Conservation (phyloP, 2,888 invertebrate genomes). For the Oconnorella tubifera region DNA sequence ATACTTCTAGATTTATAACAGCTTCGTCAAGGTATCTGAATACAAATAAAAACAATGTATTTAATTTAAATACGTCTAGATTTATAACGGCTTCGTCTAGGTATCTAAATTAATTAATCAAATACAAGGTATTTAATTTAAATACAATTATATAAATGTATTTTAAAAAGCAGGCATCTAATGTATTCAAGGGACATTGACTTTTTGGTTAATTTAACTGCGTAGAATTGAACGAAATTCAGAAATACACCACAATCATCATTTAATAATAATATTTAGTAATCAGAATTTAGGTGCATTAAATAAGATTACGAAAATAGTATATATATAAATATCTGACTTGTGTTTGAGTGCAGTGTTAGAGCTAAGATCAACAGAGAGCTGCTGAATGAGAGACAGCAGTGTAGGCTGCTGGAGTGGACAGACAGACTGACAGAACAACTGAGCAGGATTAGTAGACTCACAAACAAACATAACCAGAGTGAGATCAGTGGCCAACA, state of each 20-base stretch:
- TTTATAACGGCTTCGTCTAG: conserved; percentile 13
- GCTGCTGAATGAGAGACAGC: conserved; percentile 86
- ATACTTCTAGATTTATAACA: background rate
- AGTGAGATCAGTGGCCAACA: conserved; percentile 81
- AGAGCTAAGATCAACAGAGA: conserved; percentile 80
- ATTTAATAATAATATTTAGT: background rate
- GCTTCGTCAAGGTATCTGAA: conserved; percentile 14
- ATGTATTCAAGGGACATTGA: no score
- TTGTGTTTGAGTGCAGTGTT: conserved; percentile 78
- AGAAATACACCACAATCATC: no score
- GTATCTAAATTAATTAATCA: background rate
- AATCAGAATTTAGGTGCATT: no score
- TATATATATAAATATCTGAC: no score
- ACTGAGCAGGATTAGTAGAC: conserved; percentile 72
- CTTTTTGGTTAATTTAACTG: no score
- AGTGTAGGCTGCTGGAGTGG: conserved; percentile 81
- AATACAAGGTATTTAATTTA: background rate
- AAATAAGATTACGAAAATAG: no score
- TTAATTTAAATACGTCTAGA: background rate
- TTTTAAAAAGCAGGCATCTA: no score
- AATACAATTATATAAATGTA: background rate
- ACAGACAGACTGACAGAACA: conserved; percentile 69
- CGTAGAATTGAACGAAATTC: no score
- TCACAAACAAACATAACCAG: conserved; percentile 83
- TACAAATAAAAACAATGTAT: background rate